Evolutionary conservation across 2,113 vertebrate species (phyloP).

Genomic region (Willisornis vidua): DNA sequence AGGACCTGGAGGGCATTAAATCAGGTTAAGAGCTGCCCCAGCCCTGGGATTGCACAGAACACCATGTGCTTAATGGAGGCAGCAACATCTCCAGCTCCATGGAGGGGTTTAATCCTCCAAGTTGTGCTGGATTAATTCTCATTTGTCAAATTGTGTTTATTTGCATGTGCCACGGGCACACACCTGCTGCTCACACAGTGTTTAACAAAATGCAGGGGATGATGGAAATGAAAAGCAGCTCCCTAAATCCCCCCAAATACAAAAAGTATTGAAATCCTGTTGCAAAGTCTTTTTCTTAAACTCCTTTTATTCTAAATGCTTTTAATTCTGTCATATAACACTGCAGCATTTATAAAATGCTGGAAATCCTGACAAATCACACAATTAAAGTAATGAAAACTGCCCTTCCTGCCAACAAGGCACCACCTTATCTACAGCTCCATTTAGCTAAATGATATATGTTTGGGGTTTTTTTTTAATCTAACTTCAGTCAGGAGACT

Average conservation of each 20-base stretch:
- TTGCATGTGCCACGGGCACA: slow-evolving; percentile 71
- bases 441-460: slow-evolving; percentile 65
- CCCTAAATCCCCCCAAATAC: slow-evolving; percentile 82
- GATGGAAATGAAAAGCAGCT: slow-evolving; percentile 78
- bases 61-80: slow-evolving; percentile 73
- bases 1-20: slow-evolving; percentile 52
- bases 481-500: neutral
- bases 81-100: slow-evolving; percentile 46
- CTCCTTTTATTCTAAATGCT: slow-evolving; percentile 83
- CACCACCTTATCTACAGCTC: slow-evolving; percentile 70
- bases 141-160: slow-evolving; percentile 77
- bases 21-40: slow-evolving; percentile 64
- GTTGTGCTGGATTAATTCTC: slow-evolving; percentile 78
- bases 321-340: slow-evolving; percentile 87
- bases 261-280: slow-evolving; percentile 82
- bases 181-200: slow-evolving; percentile 77
- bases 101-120: slow-evolving; percentile 74
- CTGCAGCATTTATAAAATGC: slow-evolving; percentile 83
- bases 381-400: slow-evolving; percentile 89
- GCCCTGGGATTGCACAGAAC: slow-evolving; percentile 42
- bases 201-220: slow-evolving; percentile 73
- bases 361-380: slow-evolving; percentile 86
- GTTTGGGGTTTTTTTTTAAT: neutral
- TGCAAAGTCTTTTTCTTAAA: slow-evolving; percentile 83
- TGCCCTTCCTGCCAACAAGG: slow-evolving; percentile 71